Evolutionary conservation across 2,797 vertebrate genomes (phyloP), one percentile per base, ranked within the genome.

Genomic region (Pseudochirops cupreus): DNA sequence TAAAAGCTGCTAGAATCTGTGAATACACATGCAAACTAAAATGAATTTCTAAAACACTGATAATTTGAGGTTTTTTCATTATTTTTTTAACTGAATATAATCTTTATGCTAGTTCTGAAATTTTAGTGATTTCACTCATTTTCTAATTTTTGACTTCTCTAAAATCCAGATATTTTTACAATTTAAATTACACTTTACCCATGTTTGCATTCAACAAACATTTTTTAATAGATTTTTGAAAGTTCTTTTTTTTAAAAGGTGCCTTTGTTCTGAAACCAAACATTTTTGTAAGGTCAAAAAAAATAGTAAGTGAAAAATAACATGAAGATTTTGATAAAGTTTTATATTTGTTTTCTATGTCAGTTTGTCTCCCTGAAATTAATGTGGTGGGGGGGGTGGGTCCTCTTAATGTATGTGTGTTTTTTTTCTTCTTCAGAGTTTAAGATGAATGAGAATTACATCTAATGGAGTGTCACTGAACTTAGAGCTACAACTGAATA

Each of bases 231-330:
- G 62, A 92, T 95, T 95, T 97, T 58, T 96, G 95, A 93, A 95
- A 96, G 82, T 87, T 94, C 54, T 96, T 96, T 91, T 82, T 97
- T 96, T 28, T 55, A 95, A 96, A 97, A 93, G 56, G 55, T 94
- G 82, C 56, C 90, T 97, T 97, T 97, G 96, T 97, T 94, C 91
- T 96, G 92, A 94, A 95, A 94, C 90, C 87, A 95, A 97, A 92
- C 39, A 56, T 95, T 96, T 92, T 96, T 52, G n/a, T 97, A 58
- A 91, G 53, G 57, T 53, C 33, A 92, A 94, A 93, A 94, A 97
- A 93, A 91, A 13, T 50, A 96, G 91, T 33, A 93, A 56, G 31
- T 90, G 54, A 96, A 62, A 89, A 95, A 94, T 90, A 95, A n/a
- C 39, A 91, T 94, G 31, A 92, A 95, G 74, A 95, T 95, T 91